Conservation (phyloP, 2,113 vertebrate species). For the Mirounga angustirostris region DNA sequence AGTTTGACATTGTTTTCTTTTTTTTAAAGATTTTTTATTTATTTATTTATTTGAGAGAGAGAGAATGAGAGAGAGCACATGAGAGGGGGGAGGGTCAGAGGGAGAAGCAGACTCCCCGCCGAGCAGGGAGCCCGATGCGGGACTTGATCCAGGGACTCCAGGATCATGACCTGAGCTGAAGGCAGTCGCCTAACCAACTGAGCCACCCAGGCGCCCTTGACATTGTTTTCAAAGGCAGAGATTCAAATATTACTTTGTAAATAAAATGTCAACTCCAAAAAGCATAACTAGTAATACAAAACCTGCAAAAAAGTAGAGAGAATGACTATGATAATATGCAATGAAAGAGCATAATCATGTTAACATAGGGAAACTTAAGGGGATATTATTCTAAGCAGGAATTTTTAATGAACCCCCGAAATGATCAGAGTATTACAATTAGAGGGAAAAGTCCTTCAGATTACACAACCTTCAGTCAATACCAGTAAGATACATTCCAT, state of each 20-base stretch:
- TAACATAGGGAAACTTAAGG: neutral
- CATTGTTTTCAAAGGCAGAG: neutral
- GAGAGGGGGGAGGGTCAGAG: no score
- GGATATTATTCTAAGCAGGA: neutral
- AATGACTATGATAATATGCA: neutral
- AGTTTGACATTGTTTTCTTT: neutral
- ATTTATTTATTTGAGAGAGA: no score
- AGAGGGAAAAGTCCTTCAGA: neutral
- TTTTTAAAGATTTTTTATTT: no score
- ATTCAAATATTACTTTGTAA: neutral
- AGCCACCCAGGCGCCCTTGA: no score
- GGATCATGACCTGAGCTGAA: no score
- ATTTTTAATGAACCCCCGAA: neutral
- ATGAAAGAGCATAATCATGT: neutral
- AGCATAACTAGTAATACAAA: neutral
- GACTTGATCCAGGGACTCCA: no score
- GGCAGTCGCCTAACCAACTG: no score
- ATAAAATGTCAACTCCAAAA: neutral
- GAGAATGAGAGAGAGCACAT: no score
- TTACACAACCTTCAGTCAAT: neutral
- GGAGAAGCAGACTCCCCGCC: no score
- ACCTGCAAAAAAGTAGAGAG: neutral
- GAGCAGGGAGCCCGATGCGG: no score
- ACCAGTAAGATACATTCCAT: neutral
- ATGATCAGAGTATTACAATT: neutral